phyloP scores from a whole-genome alignment of 1,140 invertebrate genomes.

The Ips typographus region DNA sequence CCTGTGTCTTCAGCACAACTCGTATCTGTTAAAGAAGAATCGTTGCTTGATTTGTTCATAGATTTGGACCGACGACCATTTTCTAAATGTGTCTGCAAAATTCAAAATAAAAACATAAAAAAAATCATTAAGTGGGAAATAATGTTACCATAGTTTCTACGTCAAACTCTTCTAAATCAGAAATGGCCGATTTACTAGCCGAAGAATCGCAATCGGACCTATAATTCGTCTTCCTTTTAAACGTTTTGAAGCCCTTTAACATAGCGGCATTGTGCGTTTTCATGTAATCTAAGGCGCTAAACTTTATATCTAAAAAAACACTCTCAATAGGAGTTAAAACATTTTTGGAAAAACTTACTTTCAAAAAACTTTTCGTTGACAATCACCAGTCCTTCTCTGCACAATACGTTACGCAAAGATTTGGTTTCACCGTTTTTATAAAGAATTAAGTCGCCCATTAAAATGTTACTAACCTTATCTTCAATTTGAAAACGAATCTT shows the following conservation, averaged over 20 bases:
- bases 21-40: too few relatives aligned
- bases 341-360: constrained; percentile 5
- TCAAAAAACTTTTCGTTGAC: constrained; percentile 27
- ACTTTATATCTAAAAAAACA: constrained; percentile 22
- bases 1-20: too few relatives aligned
- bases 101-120: background rate
- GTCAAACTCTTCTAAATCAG: constrained; percentile 27
- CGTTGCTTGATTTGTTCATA: too few relatives aligned
- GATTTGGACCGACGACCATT: constrained; percentile 12
- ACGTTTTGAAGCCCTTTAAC: too few relatives aligned
- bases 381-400: constrained; percentile 25
- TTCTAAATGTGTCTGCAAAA: constrained; percentile 10
- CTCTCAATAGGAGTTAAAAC: background rate
- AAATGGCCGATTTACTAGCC: constrained; percentile 4
- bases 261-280: constrained; percentile 10
- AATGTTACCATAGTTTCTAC: background rate
- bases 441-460: constrained; percentile 38
- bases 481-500: constrained; percentile 21
- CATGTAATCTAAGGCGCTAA: constrained; percentile 28
- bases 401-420: constrained; percentile 28
- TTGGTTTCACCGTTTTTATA: constrained; percentile 17
- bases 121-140: background rate
- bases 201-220: background rate
- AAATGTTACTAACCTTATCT: constrained; percentile 23
- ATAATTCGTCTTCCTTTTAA: background rate